These are phyloP conservation scores for Telenomus remus DNA, from an alignment of 1,140 invertebrate species.

Conservation along the genomic window DNA sequence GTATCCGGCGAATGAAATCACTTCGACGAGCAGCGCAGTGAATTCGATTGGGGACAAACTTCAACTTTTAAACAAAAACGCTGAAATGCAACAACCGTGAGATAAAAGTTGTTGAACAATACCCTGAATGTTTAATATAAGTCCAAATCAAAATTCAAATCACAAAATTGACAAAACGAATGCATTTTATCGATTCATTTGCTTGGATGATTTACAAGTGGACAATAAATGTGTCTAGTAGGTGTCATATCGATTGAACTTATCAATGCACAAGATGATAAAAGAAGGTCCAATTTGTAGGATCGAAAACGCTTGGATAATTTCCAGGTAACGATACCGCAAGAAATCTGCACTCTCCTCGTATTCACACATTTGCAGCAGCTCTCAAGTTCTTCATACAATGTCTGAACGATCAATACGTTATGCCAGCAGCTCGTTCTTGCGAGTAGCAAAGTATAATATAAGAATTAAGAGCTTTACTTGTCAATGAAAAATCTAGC, in stretches of 20 bases:
- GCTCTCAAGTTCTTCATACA: slow-evolving; percentile 30
- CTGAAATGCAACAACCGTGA: not conserved
- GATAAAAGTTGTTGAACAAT: slow-evolving; percentile 3
- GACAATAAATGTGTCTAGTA: too few relatives aligned
- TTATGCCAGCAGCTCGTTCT: slow-evolving; percentile 5
- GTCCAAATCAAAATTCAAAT: too few relatives aligned
- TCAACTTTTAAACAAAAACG: not conserved
- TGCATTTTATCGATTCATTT: not conserved
- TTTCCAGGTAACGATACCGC: slow-evolving; percentile 34
- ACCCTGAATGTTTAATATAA: too few relatives aligned
- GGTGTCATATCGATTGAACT: too few relatives aligned
- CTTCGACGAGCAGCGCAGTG: not conserved
- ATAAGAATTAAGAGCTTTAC: slow-evolving; percentile 54
- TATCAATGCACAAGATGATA: too few relatives aligned
- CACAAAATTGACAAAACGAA: slow-evolving; percentile 2
- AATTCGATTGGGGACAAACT: slow-evolving; percentile 3
- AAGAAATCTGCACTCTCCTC: slow-evolving; percentile 13
- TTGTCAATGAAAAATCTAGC: slow-evolving; percentile 48
- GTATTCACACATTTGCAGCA: slow-evolving; percentile 13
- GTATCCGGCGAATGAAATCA: not conserved
- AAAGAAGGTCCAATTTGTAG: not conserved
- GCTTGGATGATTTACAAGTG: too few relatives aligned
- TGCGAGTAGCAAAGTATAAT: slow-evolving; percentile 29
- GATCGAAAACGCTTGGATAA: slow-evolving; percentile 18
- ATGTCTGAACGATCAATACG: slow-evolving; percentile 33